Evolutionary conservation across 2,113 vertebrate species (phyloP), one percentile per base, ranked within the genome.

Genomic region (Pavo muticus): DNA sequence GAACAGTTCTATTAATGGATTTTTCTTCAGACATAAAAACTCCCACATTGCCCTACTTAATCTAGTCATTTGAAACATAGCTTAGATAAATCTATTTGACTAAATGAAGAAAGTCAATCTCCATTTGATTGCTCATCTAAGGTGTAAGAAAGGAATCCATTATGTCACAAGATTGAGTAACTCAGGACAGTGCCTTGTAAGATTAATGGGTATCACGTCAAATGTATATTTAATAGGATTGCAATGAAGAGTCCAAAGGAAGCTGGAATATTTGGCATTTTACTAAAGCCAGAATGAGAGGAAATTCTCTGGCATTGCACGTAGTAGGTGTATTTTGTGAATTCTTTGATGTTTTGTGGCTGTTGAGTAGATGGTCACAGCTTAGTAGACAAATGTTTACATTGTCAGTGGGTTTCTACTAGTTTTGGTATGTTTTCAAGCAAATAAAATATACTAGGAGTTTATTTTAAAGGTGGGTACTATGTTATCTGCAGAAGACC

Each of bases 1-100:
- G 82, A 96, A 72, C 8, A n/a, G 76, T 92, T 92, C 87, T 89
- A 90, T 47, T 76, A 93, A 91, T 90, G 42, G 81, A 84, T 93
- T 95, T 96, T 89, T 94, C 85, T 85, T 94, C 81, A 80, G 81
- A 95, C 76, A 87, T 90, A 88, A 93, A 96, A 95, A 74, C 3
- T 40, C 72, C 61, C 87, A 90, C 74, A 44, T 93, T 95, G 82
- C 68, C 25, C 39, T 85, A 93, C 94, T 95, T 97, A 96, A 96
- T 97, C 95, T 92, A 95, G 81, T 95, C 79, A 92, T 92, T 96
- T 95, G 89, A 96, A 93, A 93, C 37, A 64, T 91, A 44, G 88
- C 42, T 93, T 85, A 97, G 95, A 87, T 95, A 97, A 97, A 96
- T 95, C 87, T 94, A 79, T 97, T 87, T 95, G 81, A 96, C 84